Base-by-base conservation (phyloP, 2,888 invertebrate genomes). In the Conus canariensis region DNA sequence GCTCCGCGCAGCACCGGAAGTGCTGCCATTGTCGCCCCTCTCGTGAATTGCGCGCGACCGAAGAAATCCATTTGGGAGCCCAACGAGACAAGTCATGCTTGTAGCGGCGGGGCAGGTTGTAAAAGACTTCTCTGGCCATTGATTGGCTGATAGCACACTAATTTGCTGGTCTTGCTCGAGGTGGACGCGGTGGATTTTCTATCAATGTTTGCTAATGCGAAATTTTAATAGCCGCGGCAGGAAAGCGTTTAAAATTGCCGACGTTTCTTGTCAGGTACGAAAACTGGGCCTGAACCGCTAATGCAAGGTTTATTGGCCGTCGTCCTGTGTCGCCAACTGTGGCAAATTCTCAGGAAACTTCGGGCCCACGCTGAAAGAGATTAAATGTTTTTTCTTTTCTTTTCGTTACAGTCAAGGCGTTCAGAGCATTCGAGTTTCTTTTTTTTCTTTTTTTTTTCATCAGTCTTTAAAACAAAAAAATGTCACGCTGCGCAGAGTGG, bases 1-100 rank as follows among this genome's bases (percentile, higher is more conserved):
- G 77, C 85, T 25, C 87, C 83, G 67, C 91, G 90, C 77, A 82
- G 58, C 88, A 88, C 86, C 91, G 91, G 91, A 91, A 91, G 86
- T 85, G 90, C 87, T 67, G 90, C 89, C 90, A 82, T 85, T 88
- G 82, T 86, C 77, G 86, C 87, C 58, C 90, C 74, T 64, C 87
- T 58, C 83, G 88, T 85, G 88, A 90, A 88, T 91, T 74, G 88
- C 86, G 67, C 83, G 87, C 83, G 89, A 90, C 90, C 90, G 88
- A 90, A 85, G 90, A 91, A 91, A 90, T 91, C 91, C 91, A 91
- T 91, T 91, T 90, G 89, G 85, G 85, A 67, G 82, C 83, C 82
- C 70, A 70, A 60, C 70, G 83, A 85, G 60, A 82, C 89, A 89
- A 70, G 89, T 67, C 85, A 89, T 67, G 80, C 80, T 25, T 82